phyloP scores from a whole-genome alignment of 2,797 vertebrate genomes.

The Hybognathus amarus region DNA sequence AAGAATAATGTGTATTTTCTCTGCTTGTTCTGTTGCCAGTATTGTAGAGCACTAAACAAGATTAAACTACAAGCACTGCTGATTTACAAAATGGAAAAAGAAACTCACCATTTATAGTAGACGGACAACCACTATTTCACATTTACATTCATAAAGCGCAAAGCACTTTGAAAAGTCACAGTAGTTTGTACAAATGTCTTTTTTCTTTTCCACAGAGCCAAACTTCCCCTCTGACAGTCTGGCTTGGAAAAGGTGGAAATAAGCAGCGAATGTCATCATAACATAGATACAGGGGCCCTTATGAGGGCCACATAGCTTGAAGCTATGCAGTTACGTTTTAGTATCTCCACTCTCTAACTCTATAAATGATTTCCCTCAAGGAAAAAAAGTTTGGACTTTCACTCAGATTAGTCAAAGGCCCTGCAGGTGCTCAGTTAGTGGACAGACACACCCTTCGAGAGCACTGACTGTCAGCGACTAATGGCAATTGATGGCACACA shows the following conservation, averaged over 20 bases:
- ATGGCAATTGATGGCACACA: slow-evolving; percentile 19
- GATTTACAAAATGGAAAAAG: slow-evolving; percentile 57
- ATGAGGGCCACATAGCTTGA: slow-evolving; percentile 50
- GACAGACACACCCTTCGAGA: slow-evolving; percentile 60
- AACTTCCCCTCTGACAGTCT: slow-evolving; percentile 26
- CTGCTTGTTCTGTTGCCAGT: slow-evolving; percentile 69
- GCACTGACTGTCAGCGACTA: slow-evolving; percentile 24
- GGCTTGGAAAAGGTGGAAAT: slow-evolving; percentile 48
- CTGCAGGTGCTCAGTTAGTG: slow-evolving; percentile 60
- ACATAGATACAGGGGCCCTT: slow-evolving; percentile 48
- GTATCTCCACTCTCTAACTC: slow-evolving; percentile 64
- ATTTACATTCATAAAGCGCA: slow-evolving; percentile 35
- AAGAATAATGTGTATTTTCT: slow-evolving; percentile 55
- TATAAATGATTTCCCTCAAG: slow-evolving; percentile 64
- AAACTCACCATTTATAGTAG: slow-evolving; percentile 60
- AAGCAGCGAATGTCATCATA: slow-evolving; percentile 27
- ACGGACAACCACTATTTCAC: slow-evolving; percentile 66
- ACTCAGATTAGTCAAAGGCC: slow-evolving; percentile 57
- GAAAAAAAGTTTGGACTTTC: slow-evolving; percentile 65
- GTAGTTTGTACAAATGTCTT: slow-evolving; percentile 38
- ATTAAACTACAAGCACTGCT: slow-evolving; percentile 62
- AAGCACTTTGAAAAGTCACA: slow-evolving; percentile 47
- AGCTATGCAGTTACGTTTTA: slow-evolving; percentile 52
- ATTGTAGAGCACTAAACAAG: slow-evolving; percentile 68
- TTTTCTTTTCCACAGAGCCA: slow-evolving; percentile 21